phyloP scores from a whole-genome alignment of 2,113 vertebrate genomes.

The Daphoenositta chrysoptera region DNA sequence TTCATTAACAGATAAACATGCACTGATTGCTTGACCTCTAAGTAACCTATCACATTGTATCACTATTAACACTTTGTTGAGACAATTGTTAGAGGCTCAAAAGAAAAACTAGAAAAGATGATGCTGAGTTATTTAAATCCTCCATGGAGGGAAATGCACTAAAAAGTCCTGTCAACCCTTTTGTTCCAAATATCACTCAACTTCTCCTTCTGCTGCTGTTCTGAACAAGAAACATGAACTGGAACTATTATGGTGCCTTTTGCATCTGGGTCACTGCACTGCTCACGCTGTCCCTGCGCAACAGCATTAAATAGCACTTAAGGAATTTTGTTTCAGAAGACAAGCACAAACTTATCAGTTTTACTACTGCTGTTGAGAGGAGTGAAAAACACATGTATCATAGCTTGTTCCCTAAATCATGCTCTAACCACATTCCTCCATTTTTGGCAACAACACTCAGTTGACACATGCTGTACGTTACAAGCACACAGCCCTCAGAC shows the following conservation, averaged over 20 bases:
- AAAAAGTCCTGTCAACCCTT: background rate
- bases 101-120: background rate
- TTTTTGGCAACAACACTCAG: background rate
- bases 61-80: background rate
- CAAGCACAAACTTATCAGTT: background rate
- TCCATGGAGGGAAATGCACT: background rate
- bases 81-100: background rate
- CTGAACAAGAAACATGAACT: background rate
- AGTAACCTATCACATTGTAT: background rate
- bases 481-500: background rate
- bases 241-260: background rate
- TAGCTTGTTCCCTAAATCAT: background rate
- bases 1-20: background rate
- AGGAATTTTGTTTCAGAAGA: background rate
- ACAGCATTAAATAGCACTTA: background rate
- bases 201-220: background rate
- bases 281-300: accelerated
- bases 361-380: background rate
- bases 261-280: background rate
- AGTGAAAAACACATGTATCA: background rate
- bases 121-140: background rate
- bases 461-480: background rate
- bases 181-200: background rate
- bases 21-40: background rate
- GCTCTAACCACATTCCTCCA: background rate